These are phyloP conservation scores for Percopsis omiscomaycus DNA, from an alignment of 2,797 vertebrate genomes.

Conservation along the genomic window DNA sequence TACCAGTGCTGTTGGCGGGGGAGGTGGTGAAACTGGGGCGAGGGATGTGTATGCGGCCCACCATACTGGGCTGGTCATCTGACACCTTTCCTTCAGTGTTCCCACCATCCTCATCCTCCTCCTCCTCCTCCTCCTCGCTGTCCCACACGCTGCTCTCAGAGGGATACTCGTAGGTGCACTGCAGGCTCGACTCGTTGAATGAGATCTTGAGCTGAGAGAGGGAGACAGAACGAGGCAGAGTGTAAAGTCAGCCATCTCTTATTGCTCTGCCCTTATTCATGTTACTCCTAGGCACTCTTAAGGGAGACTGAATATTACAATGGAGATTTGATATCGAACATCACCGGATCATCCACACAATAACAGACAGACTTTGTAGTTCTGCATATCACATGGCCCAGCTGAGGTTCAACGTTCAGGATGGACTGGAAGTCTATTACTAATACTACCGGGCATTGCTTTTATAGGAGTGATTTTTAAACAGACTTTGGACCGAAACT, in stretches of 20 bases:
- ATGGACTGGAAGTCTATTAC: too few relatives aligned
- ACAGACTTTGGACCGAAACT: too few relatives aligned
- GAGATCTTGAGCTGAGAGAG: slow-evolving; percentile 90
- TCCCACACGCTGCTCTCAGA: slow-evolving; percentile 87
- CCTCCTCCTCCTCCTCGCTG: slow-evolving; percentile 77
- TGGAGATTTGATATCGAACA: too few relatives aligned
- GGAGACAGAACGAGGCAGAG: neutral
- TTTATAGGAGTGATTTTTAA: too few relatives aligned
- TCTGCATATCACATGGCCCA: too few relatives aligned
- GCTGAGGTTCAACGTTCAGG: too few relatives aligned
- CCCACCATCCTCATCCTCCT: slow-evolving; percentile 66
- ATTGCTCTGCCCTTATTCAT: too few relatives aligned
- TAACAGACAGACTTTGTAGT: too few relatives aligned
- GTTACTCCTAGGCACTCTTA: too few relatives aligned
- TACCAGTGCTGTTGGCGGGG: slow-evolving; percentile 73
- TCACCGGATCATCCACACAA: too few relatives aligned
- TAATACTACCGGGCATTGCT: too few relatives aligned
- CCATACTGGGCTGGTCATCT: slow-evolving; percentile 70
- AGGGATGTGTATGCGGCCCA: slow-evolving; percentile 79
- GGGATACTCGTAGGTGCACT: slow-evolving; percentile 94
- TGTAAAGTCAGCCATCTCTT: neutral
- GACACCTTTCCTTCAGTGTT: slow-evolving; percentile 44
- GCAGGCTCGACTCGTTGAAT: slow-evolving; percentile 90
- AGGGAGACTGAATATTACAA: too few relatives aligned
- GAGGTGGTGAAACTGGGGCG: slow-evolving; percentile 73